Conservation (phyloP, 2,888 invertebrate species). For the Imbricaverruca yamaguchii region DNA sequence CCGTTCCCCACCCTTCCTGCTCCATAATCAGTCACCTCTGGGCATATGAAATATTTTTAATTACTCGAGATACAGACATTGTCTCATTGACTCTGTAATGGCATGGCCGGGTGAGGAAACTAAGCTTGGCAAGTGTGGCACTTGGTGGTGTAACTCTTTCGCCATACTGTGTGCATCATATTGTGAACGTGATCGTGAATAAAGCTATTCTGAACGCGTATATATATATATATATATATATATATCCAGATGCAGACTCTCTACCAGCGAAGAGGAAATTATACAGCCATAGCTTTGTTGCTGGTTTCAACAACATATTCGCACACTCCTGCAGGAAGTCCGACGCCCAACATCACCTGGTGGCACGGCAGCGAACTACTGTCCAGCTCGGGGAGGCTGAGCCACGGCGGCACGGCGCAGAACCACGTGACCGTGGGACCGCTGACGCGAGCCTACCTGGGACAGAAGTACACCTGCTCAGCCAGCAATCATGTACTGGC, state of each 20-base stretch:
- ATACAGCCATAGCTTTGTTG: too few species aligned
- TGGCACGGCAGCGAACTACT: slow-evolving; percentile 28
- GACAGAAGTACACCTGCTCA: slow-evolving; percentile 28
- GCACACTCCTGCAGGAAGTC: neutral
- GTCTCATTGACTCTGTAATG: too few species aligned
- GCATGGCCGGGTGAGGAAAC: too few species aligned
- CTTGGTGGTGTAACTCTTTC: too few species aligned
- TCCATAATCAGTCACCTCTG: too few species aligned
- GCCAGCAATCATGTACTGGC: slow-evolving; percentile 31
- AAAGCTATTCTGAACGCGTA: neutral
- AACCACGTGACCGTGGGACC: slow-evolving; percentile 32
- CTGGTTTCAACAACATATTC: neutral
- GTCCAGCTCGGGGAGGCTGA: slow-evolving; percentile 27
- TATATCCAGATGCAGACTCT: neutral
- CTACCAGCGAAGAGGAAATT: neutral
- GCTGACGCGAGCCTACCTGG: slow-evolving; percentile 26
- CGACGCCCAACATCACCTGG: slow-evolving; percentile 29
- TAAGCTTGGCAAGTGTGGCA: too few species aligned
- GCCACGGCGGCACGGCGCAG: slow-evolving; percentile 21
- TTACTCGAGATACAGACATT: too few species aligned
- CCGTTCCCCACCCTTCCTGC: too few species aligned
- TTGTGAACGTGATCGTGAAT: too few species aligned
- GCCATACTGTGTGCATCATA: too few species aligned
- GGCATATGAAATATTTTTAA: too few species aligned
- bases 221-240: neutral